These are phyloP conservation scores for Cheilosia impressa DNA, from an alignment of 2,888 invertebrate genomes.

Conservation along the genomic window DNA sequence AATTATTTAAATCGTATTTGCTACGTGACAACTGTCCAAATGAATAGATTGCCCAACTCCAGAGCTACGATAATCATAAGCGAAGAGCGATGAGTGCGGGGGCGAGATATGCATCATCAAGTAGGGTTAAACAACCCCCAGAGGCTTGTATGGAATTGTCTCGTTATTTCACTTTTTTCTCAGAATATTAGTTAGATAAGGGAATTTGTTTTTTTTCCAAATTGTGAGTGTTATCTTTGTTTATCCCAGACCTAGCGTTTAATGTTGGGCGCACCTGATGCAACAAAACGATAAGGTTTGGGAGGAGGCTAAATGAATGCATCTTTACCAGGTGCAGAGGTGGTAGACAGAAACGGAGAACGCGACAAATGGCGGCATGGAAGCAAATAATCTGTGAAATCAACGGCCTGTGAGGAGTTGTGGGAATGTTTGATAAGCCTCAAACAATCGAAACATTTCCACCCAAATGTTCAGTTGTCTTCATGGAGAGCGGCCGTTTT, in stretches of 20 bases:
- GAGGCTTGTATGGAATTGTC: slow-evolving; percentile 35
- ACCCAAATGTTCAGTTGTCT: slow-evolving; percentile 4
- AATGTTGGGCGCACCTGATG: slow-evolving; percentile 64
- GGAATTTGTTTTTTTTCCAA: slow-evolving; percentile 3
- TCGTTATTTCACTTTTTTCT: slow-evolving; percentile 15
- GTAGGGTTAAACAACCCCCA: slow-evolving; percentile 60
- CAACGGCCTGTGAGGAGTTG: slow-evolving; percentile 52
- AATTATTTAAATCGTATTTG: slow-evolving; percentile 72
- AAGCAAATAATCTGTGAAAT: slow-evolving; percentile 62
- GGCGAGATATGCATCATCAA: slow-evolving; percentile 44
- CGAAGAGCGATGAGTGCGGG: not conserved
- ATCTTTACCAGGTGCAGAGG: slow-evolving; percentile 33
- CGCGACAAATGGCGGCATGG: slow-evolving; percentile 52
- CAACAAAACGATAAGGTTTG: slow-evolving; percentile 64
- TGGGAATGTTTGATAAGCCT: slow-evolving; percentile 34
- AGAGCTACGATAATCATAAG: slow-evolving; percentile 6
- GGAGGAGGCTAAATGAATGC: slow-evolving; percentile 35
- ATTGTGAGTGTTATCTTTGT: slow-evolving; percentile 1
- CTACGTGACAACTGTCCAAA: slow-evolving; percentile 69
- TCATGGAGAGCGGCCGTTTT: not conserved
- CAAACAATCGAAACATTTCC: slow-evolving; percentile 41
- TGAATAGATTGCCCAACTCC: slow-evolving; percentile 59
- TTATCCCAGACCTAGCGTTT: slow-evolving; percentile 22
- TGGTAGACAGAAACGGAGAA: not conserved
- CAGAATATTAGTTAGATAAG: slow-evolving; percentile 38